These are phyloP conservation scores for Microplitis deprimator DNA, from an alignment of 2,888 invertebrate species.

Conservation along the genomic window DNA sequence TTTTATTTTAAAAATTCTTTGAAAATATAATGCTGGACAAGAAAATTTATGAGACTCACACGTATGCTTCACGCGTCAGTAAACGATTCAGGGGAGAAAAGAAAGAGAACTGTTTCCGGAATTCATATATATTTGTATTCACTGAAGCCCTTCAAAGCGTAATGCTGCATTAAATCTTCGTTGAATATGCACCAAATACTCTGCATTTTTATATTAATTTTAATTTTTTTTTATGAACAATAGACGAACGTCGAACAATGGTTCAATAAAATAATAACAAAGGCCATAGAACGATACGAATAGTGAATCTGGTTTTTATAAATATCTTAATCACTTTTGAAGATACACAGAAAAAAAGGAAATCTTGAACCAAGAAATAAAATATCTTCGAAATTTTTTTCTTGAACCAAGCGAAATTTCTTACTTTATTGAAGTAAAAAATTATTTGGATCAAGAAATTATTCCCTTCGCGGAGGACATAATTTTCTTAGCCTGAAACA, in stretches of 20 bases:
- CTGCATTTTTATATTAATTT: conserved; percentile 48
- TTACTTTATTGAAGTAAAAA: too few species aligned
- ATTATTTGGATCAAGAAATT: too few species aligned
- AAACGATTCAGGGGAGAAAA: conserved; percentile 21
- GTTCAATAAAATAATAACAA: background rate
- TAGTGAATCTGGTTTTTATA: too few species aligned
- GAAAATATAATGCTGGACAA: conserved; percentile 35
- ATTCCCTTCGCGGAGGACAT: too few species aligned
- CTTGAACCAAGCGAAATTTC: too few species aligned
- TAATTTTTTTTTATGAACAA: background rate
- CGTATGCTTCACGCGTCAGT: conserved; percentile 33
- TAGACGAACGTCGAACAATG: background rate
- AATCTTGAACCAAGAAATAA: too few species aligned
- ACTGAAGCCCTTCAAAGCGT: conserved; percentile 39
- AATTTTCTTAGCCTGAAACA: too few species aligned
- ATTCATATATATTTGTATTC: conserved; percentile 31
- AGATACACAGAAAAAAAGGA: too few species aligned
- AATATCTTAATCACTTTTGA: too few species aligned
- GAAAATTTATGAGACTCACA: conserved; percentile 45
- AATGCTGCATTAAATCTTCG: conserved; percentile 50
- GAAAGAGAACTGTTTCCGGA: conserved; percentile 30
- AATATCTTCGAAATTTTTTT: too few species aligned
- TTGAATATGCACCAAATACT: conserved; percentile 61
- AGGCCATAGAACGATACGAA: too few species aligned
- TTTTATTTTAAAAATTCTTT: conserved; percentile 37